phyloP scores from a whole-genome alignment of 2,888 invertebrate genomes.

The Heterodera filipjevi region DNA sequence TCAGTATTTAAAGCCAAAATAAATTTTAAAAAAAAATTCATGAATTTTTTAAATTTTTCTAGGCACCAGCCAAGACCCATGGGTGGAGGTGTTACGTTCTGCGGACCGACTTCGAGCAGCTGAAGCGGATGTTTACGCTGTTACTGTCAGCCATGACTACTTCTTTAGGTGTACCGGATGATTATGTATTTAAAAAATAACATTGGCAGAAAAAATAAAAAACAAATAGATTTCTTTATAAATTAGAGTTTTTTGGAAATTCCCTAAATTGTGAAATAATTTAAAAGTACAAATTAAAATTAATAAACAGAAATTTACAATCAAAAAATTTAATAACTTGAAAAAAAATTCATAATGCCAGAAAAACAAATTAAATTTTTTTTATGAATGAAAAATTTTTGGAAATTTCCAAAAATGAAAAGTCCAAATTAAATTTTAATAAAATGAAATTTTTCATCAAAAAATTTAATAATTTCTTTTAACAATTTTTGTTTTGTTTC shows the following conservation, averaged over 20 bases:
- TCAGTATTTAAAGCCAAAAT: slow-evolving; percentile 8
- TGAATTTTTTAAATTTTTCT: background rate
- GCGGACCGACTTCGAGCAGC: slow-evolving; percentile 40
- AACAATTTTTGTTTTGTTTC: background rate
- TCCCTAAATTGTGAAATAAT: too few species aligned
- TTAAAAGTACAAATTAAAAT: too few species aligned
- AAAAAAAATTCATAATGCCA: too few species aligned
- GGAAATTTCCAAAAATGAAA: background rate
- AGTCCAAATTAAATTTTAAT: background rate
- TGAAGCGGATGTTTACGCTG: slow-evolving; percentile 47
- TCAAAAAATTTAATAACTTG: too few species aligned
- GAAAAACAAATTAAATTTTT: too few species aligned
- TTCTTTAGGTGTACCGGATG: slow-evolving; percentile 54
- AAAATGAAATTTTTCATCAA: background rate
- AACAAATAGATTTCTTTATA: too few species aligned
- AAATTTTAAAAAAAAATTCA: too few species aligned
- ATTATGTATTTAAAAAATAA: too few species aligned
- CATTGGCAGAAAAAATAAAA: too few species aligned
- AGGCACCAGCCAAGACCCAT: slow-evolving; percentile 52
- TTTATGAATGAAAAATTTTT: too few species aligned
- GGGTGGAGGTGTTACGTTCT: slow-evolving; percentile 44
- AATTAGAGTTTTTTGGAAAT: too few species aligned
- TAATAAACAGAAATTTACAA: too few species aligned
- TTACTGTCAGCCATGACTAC: slow-evolving; percentile 52
- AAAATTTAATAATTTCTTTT: slow-evolving; percentile 8